These are phyloP conservation scores for Loxodonta africana DNA, from an alignment of 2,113 vertebrate genomes.

Conservation along the genomic window DNA sequence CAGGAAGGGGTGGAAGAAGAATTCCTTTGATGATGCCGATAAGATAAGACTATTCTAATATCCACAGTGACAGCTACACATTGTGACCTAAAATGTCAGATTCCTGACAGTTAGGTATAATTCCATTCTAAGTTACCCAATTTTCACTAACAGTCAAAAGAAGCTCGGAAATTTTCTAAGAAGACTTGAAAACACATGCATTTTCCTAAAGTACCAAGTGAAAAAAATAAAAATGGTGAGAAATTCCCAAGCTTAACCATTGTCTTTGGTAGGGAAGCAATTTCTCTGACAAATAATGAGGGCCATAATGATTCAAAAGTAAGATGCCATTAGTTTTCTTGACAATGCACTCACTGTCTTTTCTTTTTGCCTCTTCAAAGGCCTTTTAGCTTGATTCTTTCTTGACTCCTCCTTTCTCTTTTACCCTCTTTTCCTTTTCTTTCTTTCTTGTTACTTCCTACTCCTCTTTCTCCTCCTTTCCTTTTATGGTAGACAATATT, in stretches of 20 bases:
- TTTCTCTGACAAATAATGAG: background rate
- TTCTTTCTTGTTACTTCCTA: background rate
- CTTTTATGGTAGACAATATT: background rate
- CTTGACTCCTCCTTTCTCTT: background rate
- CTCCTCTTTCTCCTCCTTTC: background rate
- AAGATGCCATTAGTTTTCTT: background rate
- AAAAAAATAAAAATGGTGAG: background rate
- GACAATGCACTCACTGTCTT: accelerated
- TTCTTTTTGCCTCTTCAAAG: background rate
- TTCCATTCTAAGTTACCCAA: background rate
- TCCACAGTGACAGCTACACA: background rate
- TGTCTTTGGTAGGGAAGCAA: background rate
- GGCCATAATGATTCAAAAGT: no score
- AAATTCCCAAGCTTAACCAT: background rate
- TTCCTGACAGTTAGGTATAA: background rate
- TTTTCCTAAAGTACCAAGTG: background rate
- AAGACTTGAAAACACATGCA: background rate
- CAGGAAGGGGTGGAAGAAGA: background rate
- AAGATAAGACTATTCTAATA: background rate
- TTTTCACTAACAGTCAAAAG: background rate
- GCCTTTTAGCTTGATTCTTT: background rate
- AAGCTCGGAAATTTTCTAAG: background rate
- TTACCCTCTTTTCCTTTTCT: background rate
- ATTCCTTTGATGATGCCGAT: background rate
- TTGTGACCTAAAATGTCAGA: background rate